Base-by-base conservation (phyloP, 1,140 invertebrate genomes). In the Ladona fulva region DNA sequence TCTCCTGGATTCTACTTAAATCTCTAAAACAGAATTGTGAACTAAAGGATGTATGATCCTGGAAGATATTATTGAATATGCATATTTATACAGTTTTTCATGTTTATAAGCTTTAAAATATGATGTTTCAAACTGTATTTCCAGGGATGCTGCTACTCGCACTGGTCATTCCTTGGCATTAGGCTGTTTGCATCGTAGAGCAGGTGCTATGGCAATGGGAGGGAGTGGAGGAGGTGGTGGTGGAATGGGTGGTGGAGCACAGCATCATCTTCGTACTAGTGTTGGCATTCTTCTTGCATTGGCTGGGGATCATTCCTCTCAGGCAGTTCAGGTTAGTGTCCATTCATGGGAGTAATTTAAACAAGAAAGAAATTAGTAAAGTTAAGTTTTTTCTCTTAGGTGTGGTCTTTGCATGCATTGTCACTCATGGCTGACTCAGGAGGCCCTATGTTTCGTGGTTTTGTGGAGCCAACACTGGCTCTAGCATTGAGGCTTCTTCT, bases 401-500 rank as follows among this genome's bases (percentile, higher is more conserved):
- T 97, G 42, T 99, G 98, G 98, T 93, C 97, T 0, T 86, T 99
- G 5, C 95, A 99, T 87, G 97, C 97, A 1, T 84, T 99, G 42
- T 93, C 95, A 11, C 88, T 99, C 78, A 97, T 99, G 78, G 97
- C 97, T 25, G 97, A 99, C 85, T 98, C 97, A 10, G 97, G 97
- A 25, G 97, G 97, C 0, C 97, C 97, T 29, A 98, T 99, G 96
- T 99, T 99, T 86, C 89, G 97, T 25, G 91, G 94, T 19, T 99
- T 98, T 86, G 96, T 99, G 14, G 97, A 99, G 83, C 95, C 96
- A 0, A 94, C 95, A 0, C 86, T 99, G 25, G 94, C 93, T 0
- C 87, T 98, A 25, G 91, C 95, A 25, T 85, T 99, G 25, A 97
- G 97, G 83, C 87, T 99, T 74, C 86, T 99, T 52, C 87, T 99